phyloP scores from a whole-genome alignment of 2,797 vertebrate species.

The Lithobates sylvaticus region DNA sequence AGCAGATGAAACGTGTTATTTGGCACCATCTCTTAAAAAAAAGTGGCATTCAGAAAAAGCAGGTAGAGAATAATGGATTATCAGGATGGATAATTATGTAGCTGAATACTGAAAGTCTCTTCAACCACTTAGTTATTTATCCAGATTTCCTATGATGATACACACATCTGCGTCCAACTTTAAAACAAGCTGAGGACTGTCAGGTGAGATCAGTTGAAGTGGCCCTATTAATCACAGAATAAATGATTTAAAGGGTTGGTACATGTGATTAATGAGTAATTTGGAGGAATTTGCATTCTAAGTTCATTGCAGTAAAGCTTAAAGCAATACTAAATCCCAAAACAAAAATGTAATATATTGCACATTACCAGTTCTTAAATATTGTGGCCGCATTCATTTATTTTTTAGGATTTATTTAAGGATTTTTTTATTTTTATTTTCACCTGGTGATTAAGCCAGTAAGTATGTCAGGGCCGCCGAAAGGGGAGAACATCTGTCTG shows the following conservation, averaged over 20 bases:
- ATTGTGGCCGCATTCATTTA: too few species aligned
- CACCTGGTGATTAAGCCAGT: too few species aligned
- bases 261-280: neutral
- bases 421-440: too few species aligned
- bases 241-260: neutral
- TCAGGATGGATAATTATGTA: conserved; percentile 11
- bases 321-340: too few species aligned
- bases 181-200: conserved; percentile 19
- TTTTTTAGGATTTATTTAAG: too few species aligned
- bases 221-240: conserved; percentile 1
- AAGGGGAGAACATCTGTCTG: too few species aligned
- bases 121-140: conserved; percentile 41
- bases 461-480: too few species aligned
- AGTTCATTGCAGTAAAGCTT: too few species aligned
- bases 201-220: conserved; percentile 19
- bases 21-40: conserved; percentile 31
- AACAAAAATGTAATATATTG: too few species aligned
- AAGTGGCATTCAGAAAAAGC: neutral
- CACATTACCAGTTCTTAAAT: too few species aligned
- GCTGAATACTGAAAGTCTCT: conserved; percentile 40
- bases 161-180: conserved; percentile 36
- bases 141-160: conserved; percentile 35
- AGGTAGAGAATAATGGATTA: conserved; percentile 52
- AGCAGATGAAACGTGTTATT: conserved; percentile 33
- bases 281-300: neutral